Evolutionary conservation across 1,140 invertebrate genomes (phyloP), one percentile per base, ranked within the genome.

Genomic region (Drosophila parvula): DNA sequence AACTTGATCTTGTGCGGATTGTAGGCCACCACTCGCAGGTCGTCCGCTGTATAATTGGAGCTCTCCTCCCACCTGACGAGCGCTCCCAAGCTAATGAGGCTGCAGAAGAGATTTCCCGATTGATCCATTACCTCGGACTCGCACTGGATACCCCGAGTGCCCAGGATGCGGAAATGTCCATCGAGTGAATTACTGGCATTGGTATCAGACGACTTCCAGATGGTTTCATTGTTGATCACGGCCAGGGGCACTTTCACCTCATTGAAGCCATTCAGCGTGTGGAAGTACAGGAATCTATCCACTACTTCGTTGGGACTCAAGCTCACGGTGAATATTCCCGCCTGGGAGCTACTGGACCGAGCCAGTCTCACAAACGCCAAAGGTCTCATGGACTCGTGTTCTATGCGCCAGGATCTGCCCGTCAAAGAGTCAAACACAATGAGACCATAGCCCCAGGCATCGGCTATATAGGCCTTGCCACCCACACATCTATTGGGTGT

Each of bases 391-490:
- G 94, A 92, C 32, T 95, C 94, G 82, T 96, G 95, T 1, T 92
- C 92, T 30, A 95, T 94, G 67, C 93, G 94, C 96, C 96, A 97
- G 0, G 95, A 95, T 41, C 82, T 92, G 22, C 93, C 81, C 1
- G 91, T 90, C 0, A 84, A 65, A 1, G 94, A 93, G 84, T 97
- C 95, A 55, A 96, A 96, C 4, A 97, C 96, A 2, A 96, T 90
- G 0, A 97, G 64, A 0, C 93, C 94, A 85, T 94, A 96, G 4
- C 94, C 94, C n/a, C 94, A 94, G 5, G 96, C 95, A 80, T 97
- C 96, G 0, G 96, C 95, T 5, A 96, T 94, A 78, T 97, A 97
- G 5, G 96, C 95, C 60, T 93, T 95, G 0, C 95, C 94, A 32
- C 96, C 93, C 0, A 79, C 44, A 75, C 96, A 96, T n/a, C 93